Evolutionary conservation across 2,797 vertebrate genomes (phyloP).

Genomic region (Tympanoctomys barrerae): DNA sequence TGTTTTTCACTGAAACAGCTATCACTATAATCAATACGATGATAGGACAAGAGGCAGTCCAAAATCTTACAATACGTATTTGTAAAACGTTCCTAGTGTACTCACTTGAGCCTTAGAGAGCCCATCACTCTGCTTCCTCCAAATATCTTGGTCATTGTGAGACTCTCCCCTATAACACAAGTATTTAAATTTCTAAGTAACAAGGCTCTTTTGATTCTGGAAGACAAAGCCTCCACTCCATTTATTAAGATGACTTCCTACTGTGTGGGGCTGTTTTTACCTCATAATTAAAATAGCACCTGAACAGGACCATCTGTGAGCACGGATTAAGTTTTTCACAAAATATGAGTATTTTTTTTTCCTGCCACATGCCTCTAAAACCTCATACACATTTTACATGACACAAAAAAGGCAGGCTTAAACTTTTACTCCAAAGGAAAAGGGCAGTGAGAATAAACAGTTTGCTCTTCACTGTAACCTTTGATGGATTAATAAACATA

Average conservation of each 20-base stretch:
- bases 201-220: constrained; percentile 84
- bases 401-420: constrained; percentile 69
- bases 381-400: constrained; percentile 56
- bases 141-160: constrained; percentile 74
- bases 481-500: background rate
- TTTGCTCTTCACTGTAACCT: background rate
- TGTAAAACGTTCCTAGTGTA: background rate
- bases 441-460: background rate
- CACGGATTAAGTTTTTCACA: constrained; percentile 84
- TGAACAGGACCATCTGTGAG: constrained; percentile 89
- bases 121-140: constrained; percentile 69
- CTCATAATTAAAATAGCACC: constrained; percentile 91
- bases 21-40: background rate
- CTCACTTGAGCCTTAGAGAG: constrained; percentile 64
- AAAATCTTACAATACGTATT: background rate
- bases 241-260: constrained; percentile 89
- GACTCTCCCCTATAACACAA: constrained; percentile 76
- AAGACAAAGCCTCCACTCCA: constrained; percentile 87
- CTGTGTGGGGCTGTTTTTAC: constrained; percentile 87
- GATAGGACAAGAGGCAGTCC: background rate
- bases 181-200: constrained; percentile 81
- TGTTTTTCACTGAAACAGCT: background rate
- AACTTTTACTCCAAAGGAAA: constrained; percentile 29
- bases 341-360: constrained; percentile 81
- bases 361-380: constrained; percentile 80